Evolutionary conservation across 2,797 vertebrate species (phyloP).

Genomic region (Chromobotia macracanthus): DNA sequence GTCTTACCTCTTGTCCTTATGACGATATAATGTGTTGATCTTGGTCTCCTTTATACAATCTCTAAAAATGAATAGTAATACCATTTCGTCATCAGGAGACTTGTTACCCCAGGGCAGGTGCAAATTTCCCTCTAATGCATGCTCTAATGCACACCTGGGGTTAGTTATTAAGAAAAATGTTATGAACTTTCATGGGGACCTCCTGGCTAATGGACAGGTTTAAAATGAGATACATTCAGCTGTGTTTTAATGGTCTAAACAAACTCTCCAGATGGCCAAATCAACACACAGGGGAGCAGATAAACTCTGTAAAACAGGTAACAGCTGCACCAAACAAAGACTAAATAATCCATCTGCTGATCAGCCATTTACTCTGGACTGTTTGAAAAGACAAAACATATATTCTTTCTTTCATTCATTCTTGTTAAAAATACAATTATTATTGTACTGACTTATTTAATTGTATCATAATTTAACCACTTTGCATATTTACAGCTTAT

Average conservation of each 20-base stretch:
- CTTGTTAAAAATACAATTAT: not conserved
- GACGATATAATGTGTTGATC: not conserved
- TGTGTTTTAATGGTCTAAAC: conserved; percentile 16
- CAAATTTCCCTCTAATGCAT: conserved; percentile 20
- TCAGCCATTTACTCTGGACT: not conserved
- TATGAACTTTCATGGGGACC: conserved; percentile 6
- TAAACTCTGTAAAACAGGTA: not conserved
- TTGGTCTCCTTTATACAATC: not conserved
- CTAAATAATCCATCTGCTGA: not conserved
- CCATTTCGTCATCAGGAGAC: conserved; percentile 27
- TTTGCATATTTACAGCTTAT: too few species aligned
- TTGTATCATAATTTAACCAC: too few species aligned
- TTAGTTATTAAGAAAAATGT: conserved; percentile 4
- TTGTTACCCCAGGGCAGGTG: conserved; percentile 20
- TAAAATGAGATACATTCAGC: conserved; percentile 1
- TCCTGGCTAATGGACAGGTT: conserved; percentile 30
- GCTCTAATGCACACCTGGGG: conserved; percentile 29
- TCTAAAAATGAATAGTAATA: conserved; percentile 57
- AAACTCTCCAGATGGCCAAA: conserved; percentile 21
- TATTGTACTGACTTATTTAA: too few species aligned
- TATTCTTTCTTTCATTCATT: not conserved
- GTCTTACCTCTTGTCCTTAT: conserved; percentile 16
- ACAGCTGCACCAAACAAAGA: not conserved
- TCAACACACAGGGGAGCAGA: conserved; percentile 5
- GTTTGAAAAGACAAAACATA: not conserved